Percentiles rank a stretch among this genome's conserved stretches.
These are phyloP conservation scores for Hemichromis elongatus DNA, from an alignment of 2,113 vertebrate species.

Conservation along the genomic window DNA sequence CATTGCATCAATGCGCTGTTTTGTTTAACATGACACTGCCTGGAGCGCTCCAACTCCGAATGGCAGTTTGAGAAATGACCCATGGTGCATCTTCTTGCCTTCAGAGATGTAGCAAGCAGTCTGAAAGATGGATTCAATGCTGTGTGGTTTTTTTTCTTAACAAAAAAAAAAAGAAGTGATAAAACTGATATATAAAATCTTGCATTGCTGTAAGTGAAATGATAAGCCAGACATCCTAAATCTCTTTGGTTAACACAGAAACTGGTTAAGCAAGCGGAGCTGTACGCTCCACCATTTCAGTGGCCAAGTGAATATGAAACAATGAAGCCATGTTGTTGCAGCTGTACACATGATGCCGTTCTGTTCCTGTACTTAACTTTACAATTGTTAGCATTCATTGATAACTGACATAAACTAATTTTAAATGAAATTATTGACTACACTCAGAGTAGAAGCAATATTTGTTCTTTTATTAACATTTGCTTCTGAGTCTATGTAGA, in stretches of 20 bases:
- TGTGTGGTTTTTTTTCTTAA: neutral
- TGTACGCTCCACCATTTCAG: accelerated
- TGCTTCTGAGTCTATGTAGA: neutral
- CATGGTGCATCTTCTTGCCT: conserved; percentile 6
- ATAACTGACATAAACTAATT: neutral
- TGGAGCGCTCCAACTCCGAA: conserved; percentile 12
- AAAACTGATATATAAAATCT: neutral
- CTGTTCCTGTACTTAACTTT: neutral
- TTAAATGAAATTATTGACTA: neutral
- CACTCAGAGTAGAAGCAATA: neutral
- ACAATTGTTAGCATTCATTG: neutral
- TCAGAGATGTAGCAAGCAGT: conserved; percentile 21
- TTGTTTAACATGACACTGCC: conserved; percentile 66
- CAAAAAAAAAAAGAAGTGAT: neutral
- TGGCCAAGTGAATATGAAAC: neutral
- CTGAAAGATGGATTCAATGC: conserved; percentile 16
- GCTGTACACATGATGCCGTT: neutral
- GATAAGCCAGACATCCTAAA: neutral
- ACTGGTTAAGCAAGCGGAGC: neutral
- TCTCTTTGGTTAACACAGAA: neutral
- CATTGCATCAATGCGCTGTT: conserved; percentile 60
- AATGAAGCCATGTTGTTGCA: neutral
- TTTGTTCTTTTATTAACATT: neutral
- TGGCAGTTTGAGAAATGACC: conserved; percentile 62
- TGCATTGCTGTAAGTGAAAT: neutral